Evolutionary conservation across 2,113 vertebrate genomes (phyloP).

Genomic region (Cromileptes altivelis): DNA sequence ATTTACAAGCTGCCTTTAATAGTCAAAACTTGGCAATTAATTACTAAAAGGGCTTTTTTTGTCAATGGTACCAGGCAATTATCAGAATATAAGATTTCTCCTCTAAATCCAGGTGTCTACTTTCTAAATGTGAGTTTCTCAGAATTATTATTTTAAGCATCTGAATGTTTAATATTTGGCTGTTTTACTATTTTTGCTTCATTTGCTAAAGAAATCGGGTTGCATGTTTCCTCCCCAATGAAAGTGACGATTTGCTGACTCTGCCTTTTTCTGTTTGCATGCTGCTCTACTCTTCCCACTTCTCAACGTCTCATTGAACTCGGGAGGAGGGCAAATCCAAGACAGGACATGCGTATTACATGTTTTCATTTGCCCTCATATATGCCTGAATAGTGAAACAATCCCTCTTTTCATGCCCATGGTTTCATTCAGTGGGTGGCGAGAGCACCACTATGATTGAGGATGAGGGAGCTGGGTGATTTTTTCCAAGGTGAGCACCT

Average conservation of each 20-base stretch:
- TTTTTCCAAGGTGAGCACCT: constrained; percentile 84
- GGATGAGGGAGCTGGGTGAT: constrained; percentile 80
- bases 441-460: constrained; percentile 81
- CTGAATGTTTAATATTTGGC: constrained; percentile 12
- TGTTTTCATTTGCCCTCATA: constrained; percentile 79
- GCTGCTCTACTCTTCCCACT: constrained; percentile 46
- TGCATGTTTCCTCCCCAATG: constrained; percentile 53
- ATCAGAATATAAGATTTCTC: background rate
- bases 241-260: constrained; percentile 62
- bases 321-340: constrained; percentile 70
- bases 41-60: background rate
- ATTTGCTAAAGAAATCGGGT: constrained; percentile 32
- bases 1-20: constrained; percentile 1
- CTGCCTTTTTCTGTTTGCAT: constrained; percentile 55
- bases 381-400: constrained; percentile 80
- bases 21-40: background rate
- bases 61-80: background rate
- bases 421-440: constrained; percentile 81
- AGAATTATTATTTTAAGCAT: background rate
- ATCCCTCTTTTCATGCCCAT: constrained; percentile 84
- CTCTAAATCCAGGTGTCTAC: background rate
- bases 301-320: constrained; percentile 73
- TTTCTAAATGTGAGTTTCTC: background rate
- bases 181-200: constrained; percentile 1
- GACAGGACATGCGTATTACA: constrained; percentile 78